Evolutionary conservation across 2,888 invertebrate genomes (phyloP), one percentile per base, ranked within the genome.

Genomic region (Ganaspis brasiliensis): DNA sequence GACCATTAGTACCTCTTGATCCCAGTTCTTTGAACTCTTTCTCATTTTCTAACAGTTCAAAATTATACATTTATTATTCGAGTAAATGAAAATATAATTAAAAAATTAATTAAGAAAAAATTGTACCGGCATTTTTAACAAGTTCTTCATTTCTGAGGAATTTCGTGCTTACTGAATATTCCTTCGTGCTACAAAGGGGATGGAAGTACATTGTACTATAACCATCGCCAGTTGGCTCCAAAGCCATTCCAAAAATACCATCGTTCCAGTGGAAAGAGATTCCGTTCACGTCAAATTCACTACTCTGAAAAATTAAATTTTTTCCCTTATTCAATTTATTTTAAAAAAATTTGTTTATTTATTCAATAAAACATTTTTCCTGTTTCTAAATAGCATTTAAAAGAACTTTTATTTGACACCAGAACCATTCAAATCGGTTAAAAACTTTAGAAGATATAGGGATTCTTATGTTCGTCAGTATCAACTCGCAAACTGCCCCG

Each of bases 201-300:
- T 97, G 97, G 92, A 96, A 97, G 86, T 95, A 97, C 2, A 97
- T 89, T 0, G 95, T 95, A 76, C 96, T 94, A 88, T 92, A 95
- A 37, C 95, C 95, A 73, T 95, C 94, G 0, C 93, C 84, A 74
- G 94, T 93, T 0, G 94, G 93, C 6, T 94, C 94, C 12, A 97
- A 87, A 0, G 95, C 95, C 80, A 97, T 89, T 0, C 96, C 96
- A 81, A 96, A 96, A 0, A 97, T 89, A 0, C 95, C 96, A 87
- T 97, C 96, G 2, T 94, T 94, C 96, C 96, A 96, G 80, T 94
- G 94, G 87, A 96, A 96, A 77, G 93, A 93, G 16, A 93, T 92
- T 1, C 95, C 95, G 79, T 94, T 94, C 0, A 96, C 95, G 82
- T 93, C 95, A 86, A 95, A 96, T 75, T 95, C 95, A 14, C 96